Evolutionary conservation across 2,888 invertebrate species (phyloP).

Genomic region (Drosophila longiperda): DNA sequence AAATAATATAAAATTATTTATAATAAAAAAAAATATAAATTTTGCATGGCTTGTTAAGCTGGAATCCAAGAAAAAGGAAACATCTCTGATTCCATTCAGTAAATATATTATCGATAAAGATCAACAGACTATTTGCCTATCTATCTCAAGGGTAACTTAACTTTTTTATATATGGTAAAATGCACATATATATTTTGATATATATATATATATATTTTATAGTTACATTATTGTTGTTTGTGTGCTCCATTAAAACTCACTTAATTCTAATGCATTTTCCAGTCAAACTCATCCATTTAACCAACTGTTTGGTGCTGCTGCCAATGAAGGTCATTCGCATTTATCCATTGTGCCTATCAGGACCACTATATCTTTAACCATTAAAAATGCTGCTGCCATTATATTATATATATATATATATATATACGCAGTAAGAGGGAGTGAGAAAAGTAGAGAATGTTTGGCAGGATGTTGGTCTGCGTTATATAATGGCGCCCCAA

Average conservation of each 20-base stretch:
- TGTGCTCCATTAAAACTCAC: neutral
- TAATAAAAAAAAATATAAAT: neutral
- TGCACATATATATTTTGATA: neutral
- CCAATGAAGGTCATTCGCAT: slow-evolving; percentile 42
- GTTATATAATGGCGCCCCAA: slow-evolving; percentile 58
- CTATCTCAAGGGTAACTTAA: neutral
- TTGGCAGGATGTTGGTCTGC: slow-evolving; percentile 17
- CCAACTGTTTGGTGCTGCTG: slow-evolving; percentile 11
- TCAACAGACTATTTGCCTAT: neutral
- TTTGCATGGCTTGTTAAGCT: neutral
- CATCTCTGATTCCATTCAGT: neutral
- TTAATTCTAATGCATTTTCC: slow-evolving; percentile 11
- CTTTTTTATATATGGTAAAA: neutral
- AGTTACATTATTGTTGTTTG: neutral
- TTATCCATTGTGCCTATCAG: slow-evolving; percentile 48
- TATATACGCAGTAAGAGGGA: neutral
- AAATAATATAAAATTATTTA: neutral
- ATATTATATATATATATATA: slow-evolving; percentile 50
- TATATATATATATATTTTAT: neutral
- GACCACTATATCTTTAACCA: slow-evolving; percentile 64
- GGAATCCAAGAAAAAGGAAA: neutral
- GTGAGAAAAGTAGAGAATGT: slow-evolving; percentile 9
- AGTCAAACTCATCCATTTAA: slow-evolving; percentile 5
- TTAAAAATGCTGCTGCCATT: slow-evolving; percentile 69
- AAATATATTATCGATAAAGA: neutral